phyloP scores from a whole-genome alignment of 2,888 invertebrate species.

The Drosophila greeni region DNA sequence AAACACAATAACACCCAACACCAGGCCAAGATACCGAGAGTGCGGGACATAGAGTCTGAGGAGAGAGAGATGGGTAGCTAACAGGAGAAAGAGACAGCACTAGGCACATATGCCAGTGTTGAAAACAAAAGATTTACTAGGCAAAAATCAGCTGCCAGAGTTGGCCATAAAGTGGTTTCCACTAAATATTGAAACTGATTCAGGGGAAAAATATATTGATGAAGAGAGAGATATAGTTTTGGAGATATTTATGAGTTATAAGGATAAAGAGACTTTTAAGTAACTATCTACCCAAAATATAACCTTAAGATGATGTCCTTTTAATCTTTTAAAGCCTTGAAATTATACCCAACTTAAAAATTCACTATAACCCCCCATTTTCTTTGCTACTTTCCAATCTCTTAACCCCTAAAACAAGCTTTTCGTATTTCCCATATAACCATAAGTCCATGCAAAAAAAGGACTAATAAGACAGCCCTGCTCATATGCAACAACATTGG shows the following conservation, averaged over 20 bases:
- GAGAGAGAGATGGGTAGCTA: conserved; percentile 9
- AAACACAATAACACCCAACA: conserved; percentile 56
- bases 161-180: conserved; percentile 18
- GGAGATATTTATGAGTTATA: neutral
- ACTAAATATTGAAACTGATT: neutral
- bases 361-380: no score
- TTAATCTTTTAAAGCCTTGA: neutral
- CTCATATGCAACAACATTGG: conserved; percentile 47
- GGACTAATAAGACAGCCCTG: conserved; percentile 21
- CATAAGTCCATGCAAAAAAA: conserved; percentile 2
- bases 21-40: conserved; percentile 23
- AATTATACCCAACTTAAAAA: neutral
- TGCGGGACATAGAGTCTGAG: conserved; percentile 12
- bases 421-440: neutral
- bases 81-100: conserved; percentile 1
- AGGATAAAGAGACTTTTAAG: no score
- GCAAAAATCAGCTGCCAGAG: conserved; percentile 9
- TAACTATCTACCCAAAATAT: neutral
- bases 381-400: no score
- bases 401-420: neutral
- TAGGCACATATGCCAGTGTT: conserved; percentile 9
- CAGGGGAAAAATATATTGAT: no score
- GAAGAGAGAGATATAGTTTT: fast-evolving
- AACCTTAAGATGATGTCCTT: neutral
- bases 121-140: conserved; percentile 14